Conservation (phyloP, 2,888 invertebrate species). For the Caenorhabditis japonica region DNA sequence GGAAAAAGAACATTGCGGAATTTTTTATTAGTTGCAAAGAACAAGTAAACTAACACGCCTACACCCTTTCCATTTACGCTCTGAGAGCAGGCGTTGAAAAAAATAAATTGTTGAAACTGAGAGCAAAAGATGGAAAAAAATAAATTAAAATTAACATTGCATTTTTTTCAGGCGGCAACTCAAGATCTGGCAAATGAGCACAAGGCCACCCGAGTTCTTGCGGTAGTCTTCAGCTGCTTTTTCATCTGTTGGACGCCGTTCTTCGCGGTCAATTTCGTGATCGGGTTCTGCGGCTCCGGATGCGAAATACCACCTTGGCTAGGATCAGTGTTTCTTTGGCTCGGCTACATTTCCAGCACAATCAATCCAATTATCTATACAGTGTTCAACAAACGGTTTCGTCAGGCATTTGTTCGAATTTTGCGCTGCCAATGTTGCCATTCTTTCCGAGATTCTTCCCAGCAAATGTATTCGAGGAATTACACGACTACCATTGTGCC, state of each 20-base stretch:
- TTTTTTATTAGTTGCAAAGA: constrained; percentile 12
- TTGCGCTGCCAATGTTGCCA: constrained; percentile 70
- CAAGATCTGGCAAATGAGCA: constrained; percentile 81
- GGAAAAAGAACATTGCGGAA: constrained; percentile 12
- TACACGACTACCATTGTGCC: constrained; percentile 69
- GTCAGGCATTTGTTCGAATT: constrained; percentile 78
- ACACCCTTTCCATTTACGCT: neutral
- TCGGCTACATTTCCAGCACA: constrained; percentile 93
- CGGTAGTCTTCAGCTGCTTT: constrained; percentile 93
- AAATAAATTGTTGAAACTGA: neutral
- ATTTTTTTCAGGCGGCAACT: constrained; percentile 59
- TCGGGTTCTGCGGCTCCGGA: constrained; percentile 83
- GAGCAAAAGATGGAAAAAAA: neutral
- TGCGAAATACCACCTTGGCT: constrained; percentile 78
- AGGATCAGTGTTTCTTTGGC: constrained; percentile 87
- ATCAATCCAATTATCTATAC: constrained; percentile 96
- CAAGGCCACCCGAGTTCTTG: constrained; percentile 94
- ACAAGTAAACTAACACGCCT: constrained; percentile 25
- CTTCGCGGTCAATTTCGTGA: constrained; percentile 89
- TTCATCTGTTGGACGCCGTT: constrained; percentile 96
- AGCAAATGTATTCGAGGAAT: constrained; percentile 63
- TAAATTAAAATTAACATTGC: neutral
- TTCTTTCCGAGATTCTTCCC: constrained; percentile 52
- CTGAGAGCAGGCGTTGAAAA: too few species aligned
- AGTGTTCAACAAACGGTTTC: constrained; percentile 92